These are phyloP conservation scores for Andricus curvator DNA, from an alignment of 2,888 invertebrate species.

Conservation along the genomic window DNA sequence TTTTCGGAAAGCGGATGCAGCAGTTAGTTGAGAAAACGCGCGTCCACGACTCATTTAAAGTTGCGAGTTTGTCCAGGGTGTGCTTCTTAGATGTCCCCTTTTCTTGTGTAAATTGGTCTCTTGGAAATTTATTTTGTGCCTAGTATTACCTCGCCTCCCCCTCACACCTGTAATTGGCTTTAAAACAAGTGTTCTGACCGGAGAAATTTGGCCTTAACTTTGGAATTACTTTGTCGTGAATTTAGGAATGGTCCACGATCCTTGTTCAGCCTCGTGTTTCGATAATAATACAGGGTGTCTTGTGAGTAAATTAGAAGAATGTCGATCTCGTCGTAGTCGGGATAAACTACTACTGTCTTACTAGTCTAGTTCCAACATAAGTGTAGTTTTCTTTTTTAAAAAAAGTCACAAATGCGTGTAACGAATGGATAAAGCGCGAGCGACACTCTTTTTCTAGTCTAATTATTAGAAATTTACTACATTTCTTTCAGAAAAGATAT, in stretches of 20 bases:
- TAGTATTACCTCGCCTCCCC: slow-evolving; percentile 28
- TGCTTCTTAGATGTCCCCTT: slow-evolving; percentile 17
- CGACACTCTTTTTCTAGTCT: slow-evolving; percentile 20
- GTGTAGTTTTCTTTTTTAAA: slow-evolving; percentile 46
- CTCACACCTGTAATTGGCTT: slow-evolving; percentile 17
- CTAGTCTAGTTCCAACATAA: slow-evolving; percentile 55
- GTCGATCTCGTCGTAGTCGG: background rate
- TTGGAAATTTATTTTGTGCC: slow-evolving; percentile 1
- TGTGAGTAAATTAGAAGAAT: slow-evolving; percentile 11
- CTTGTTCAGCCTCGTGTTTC: slow-evolving; percentile 38
- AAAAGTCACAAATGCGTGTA: slow-evolving; percentile 21
- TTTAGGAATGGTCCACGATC: slow-evolving; percentile 13
- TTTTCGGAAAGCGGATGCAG: slow-evolving; percentile 46
- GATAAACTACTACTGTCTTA: slow-evolving; percentile 43
- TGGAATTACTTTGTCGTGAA: slow-evolving; percentile 7
- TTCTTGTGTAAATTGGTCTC: slow-evolving; percentile 15
- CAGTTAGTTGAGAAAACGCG: background rate
- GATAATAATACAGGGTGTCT: slow-evolving; percentile 41
- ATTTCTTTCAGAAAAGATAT: slow-evolving; percentile 18
- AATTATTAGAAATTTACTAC: slow-evolving; percentile 6
- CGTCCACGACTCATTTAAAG: slow-evolving; percentile 20
- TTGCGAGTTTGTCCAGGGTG: slow-evolving; percentile 26
- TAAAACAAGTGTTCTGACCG: slow-evolving; percentile 30
- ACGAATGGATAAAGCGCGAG: background rate
- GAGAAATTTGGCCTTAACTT: slow-evolving; percentile 36